phyloP scores from a whole-genome alignment of 1,140 invertebrate genomes.

The Linepithema humile region DNA sequence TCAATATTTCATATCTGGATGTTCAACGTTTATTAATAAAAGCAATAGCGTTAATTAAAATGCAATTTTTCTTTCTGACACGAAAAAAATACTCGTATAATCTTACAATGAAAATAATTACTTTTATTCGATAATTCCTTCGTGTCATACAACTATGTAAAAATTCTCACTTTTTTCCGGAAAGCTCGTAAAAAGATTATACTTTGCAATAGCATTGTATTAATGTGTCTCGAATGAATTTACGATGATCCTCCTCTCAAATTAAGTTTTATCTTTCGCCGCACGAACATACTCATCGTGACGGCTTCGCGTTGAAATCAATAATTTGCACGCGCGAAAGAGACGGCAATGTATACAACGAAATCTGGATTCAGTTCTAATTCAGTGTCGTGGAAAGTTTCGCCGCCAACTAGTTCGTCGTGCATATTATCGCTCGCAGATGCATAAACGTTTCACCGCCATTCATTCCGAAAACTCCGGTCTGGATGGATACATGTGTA shows the following conservation, averaged over 20 bases:
- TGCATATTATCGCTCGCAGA: constrained; percentile 2
- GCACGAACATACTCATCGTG: background rate
- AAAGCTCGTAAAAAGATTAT: background rate
- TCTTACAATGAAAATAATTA: background rate
- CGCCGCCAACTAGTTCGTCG: background rate
- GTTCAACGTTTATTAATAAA: background rate
- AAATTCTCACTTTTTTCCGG: background rate
- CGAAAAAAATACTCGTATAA: constrained; percentile 9
- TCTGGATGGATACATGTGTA: background rate
- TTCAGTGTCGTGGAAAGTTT: constrained; percentile 30
- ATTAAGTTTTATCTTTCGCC: background rate
- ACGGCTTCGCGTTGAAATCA: background rate
- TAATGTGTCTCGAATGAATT: background rate
- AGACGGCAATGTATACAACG: constrained; percentile 4
- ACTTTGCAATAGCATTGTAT: background rate
- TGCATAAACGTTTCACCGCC: constrained; percentile 29
- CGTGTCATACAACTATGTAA: background rate
- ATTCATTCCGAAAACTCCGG: constrained; percentile 35
- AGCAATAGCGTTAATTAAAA: background rate
- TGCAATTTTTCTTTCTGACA: background rate
- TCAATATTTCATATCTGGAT: too few species aligned
- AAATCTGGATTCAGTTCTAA: constrained; percentile 35
- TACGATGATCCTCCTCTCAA: background rate
- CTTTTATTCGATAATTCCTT: too few species aligned
- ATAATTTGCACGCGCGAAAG: constrained; percentile 29